A percentile compares a stretch with the other conserved stretches of the same genome.
These are phyloP conservation scores for Drosophila limbata DNA, from an alignment of 2,888 invertebrate species.

Conservation along the genomic window DNA sequence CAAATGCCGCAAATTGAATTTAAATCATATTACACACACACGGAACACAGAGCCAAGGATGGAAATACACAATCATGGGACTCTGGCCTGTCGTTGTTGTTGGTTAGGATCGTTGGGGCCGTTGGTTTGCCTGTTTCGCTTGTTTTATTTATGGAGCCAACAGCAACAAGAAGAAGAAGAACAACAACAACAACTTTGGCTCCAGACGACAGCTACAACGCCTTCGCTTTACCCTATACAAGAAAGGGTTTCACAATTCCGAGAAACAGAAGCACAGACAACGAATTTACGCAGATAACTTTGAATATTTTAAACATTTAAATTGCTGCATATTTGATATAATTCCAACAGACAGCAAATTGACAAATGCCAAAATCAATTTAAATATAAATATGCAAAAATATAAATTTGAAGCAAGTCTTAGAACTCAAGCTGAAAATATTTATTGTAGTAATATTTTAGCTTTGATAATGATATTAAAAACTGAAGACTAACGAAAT, in stretches of 20 bases:
- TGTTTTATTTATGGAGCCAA: conserved; percentile 73
- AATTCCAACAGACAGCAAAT: conserved; percentile 1
- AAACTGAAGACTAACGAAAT: not conserved
- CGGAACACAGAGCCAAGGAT: conserved; percentile 36
- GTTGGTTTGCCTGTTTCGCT: conserved; percentile 52
- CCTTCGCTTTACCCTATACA: conserved; percentile 56
- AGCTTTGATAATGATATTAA: not conserved
- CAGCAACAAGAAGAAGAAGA: conserved; percentile 26
- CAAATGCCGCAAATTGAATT: conserved; percentile 79
- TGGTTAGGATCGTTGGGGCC: conserved; percentile 17
- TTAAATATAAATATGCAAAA: not conserved
- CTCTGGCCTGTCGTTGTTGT: conserved; percentile 34
- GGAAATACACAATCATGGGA: conserved; percentile 34
- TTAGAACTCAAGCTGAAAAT: not conserved
- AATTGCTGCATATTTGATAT: conserved; percentile 22
- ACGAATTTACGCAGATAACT: not conserved
- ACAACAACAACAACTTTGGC: conserved; percentile 10
- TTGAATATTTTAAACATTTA: not conserved
- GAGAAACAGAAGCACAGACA: not conserved
- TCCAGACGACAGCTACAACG: conserved; percentile 28
- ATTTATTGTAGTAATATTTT: not conserved
- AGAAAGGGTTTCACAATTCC: conserved; percentile 13
- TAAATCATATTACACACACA: conserved; percentile 75
- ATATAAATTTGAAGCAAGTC: not conserved
- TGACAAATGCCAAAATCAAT: conserved; percentile 1